Evolutionary conservation across 2,797 vertebrate genomes (phyloP), one percentile per base, ranked within the genome.

Genomic region (Labeo calbasu): DNA sequence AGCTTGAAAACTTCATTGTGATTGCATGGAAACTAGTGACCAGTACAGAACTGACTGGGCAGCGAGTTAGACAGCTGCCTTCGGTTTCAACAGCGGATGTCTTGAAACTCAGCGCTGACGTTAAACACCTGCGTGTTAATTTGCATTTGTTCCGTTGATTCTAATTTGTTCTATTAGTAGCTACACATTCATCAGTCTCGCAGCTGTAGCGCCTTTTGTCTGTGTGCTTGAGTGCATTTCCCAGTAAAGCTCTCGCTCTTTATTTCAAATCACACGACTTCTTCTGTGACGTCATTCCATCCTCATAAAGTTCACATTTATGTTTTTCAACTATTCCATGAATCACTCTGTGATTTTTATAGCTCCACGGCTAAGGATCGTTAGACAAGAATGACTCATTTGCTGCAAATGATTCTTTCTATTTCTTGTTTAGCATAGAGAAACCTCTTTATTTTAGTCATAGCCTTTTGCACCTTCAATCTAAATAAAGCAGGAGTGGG

Each of bases 91-190:
- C 51, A n/a, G 79, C 36, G 15, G 43, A 25, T 25, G n/a, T 51
- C 46, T 43, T 66, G 5, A 75, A 53, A 11, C 65, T 53, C 66
- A 46, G 36, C 7, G 48, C 48, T 84, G 57, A 66, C 14, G 28
- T 23, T 76, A 17, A 76, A 76, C 81, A 83, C 81, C 71, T 66
- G 71, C 71, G 0, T 76, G 71, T 55, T 83, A 32, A 77, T 83
- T 83, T 68, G 48, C 70, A 61, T 75, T 76, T 53, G 28, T 77
- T 83, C 55, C 6, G 13, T 68, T 72, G 65, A 32, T 79, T 43
- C 59, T 46, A 72, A 75, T 59, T 72, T 48, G 32, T 71, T 76
- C 48, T 84, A 53, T 68, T 8, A 32, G 43, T 79, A 71, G 76
- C 77, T 23, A 40, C 40, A 25, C 61, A 21, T 59, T 19, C 46